Evolutionary conservation across 2,113 vertebrate species (phyloP).

Genomic region (Gracilinanus agilis): DNA sequence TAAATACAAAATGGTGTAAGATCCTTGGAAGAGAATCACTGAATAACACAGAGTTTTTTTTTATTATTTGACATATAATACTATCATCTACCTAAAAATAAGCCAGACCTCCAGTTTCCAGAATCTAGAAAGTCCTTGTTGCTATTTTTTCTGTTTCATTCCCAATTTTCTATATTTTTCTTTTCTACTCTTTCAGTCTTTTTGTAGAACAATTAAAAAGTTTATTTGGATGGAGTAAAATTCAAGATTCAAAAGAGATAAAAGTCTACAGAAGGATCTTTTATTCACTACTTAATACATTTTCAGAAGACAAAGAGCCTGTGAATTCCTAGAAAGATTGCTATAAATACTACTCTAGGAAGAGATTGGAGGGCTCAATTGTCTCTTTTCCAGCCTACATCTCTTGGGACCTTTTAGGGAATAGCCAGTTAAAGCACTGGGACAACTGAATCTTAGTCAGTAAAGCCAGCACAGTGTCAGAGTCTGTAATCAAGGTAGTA

Average conservation of each 20-base stretch:
- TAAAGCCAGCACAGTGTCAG: background rate
- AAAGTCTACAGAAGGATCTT: constrained; percentile 9
- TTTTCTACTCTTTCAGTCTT: constrained; percentile 55
- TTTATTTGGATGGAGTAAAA: constrained; percentile 32
- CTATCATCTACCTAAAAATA: constrained; percentile 55
- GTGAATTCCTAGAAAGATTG: constrained; percentile 19
- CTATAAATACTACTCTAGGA: background rate
- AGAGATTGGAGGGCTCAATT: background rate
- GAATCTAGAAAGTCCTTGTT: constrained; percentile 23
- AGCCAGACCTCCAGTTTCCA: constrained; percentile 44
- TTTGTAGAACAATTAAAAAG: constrained; percentile 43
- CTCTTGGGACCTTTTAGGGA: background rate
- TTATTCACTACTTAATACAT: constrained; percentile 13
- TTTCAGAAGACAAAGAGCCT: constrained; percentile 18
- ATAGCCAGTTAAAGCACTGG: background rate
- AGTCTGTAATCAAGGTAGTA: background rate
- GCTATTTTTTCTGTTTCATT: constrained; percentile 10
- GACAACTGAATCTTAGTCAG: background rate
- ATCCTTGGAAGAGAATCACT: constrained; percentile 15
- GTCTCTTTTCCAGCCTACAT: background rate
- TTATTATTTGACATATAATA: constrained; percentile 22
- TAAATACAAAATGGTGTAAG: background rate
- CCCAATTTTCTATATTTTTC: constrained; percentile 48
- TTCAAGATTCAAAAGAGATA: constrained; percentile 55
- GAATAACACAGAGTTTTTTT: constrained; percentile 10